These are phyloP conservation scores for Ptychadena robeensis DNA, from an alignment of 2,797 vertebrate genomes.

Conservation along the genomic window DNA sequence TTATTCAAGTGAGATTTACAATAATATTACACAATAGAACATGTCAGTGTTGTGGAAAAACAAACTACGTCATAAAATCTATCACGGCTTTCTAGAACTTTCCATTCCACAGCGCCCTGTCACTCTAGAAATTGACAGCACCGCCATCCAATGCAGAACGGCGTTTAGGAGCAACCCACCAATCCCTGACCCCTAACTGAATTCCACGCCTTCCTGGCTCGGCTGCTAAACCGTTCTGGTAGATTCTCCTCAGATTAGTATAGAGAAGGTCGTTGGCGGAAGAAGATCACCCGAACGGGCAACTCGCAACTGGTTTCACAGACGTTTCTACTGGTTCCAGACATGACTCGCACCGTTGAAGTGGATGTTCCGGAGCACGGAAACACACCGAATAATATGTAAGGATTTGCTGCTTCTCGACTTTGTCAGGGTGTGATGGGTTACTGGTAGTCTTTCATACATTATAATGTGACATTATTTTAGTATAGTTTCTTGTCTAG, in stretches of 20 bases:
- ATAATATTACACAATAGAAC: neutral
- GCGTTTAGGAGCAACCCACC: neutral
- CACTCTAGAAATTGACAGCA: neutral
- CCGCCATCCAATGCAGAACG: neutral
- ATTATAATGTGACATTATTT: no score
- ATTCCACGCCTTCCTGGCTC: neutral
- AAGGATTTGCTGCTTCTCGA: neutral
- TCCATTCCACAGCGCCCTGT: neutral
- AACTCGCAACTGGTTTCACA: no score
- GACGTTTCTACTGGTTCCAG: neutral
- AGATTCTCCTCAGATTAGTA: neutral
- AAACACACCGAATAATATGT: neutral
- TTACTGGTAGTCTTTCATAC: no score
- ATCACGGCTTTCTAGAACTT: neutral
- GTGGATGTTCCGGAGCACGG: neutral
- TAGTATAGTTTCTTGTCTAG: no score
- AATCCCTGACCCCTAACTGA: neutral
- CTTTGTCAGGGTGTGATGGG: neutral
- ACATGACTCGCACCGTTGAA: conserved; percentile 13
- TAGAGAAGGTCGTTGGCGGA: no score
- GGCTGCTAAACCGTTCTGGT: neutral
- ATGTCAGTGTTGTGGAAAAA: neutral
- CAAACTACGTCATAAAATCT: neutral
- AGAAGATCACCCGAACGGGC: no score
- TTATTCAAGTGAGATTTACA: no score